These are phyloP conservation scores for Corella eumyota DNA, from an alignment of 23 tunicate species.

Conservation along the genomic window DNA sequence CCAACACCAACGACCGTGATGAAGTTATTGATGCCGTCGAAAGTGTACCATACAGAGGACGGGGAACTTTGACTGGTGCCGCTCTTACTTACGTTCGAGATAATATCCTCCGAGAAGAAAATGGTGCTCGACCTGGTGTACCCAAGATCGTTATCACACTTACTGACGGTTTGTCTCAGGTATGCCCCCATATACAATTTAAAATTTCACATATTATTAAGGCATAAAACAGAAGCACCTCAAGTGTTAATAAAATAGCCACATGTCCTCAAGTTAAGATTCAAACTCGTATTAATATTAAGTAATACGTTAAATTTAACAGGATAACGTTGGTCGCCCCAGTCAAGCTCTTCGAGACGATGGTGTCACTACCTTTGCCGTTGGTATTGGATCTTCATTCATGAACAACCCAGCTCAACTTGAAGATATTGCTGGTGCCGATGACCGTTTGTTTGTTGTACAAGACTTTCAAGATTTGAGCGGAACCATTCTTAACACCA, in stretches of 20 bases:
- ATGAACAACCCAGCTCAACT: constrained; percentile 21
- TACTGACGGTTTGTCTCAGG: constrained; percentile 78
- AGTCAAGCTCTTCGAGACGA: constrained; percentile 28
- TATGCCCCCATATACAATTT: too few relatives aligned
- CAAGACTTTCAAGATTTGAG: constrained; percentile 41
- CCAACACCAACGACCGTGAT: constrained; percentile 9
- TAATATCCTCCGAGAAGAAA: constrained; percentile 14
- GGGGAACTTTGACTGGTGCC: constrained; percentile 74
- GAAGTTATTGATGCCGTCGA: constrained; percentile 65
- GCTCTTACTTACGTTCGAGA: constrained; percentile 64
- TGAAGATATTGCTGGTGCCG: constrained; percentile 29
- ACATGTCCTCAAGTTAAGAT: too few relatives aligned
- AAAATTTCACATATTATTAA: too few relatives aligned
- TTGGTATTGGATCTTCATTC: constrained; percentile 65
- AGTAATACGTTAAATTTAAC: too few relatives aligned
- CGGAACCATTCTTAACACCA: constrained; percentile 15
- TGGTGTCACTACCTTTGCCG: constrained; percentile 67
- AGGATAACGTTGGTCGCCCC: constrained; percentile 71
- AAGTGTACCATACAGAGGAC: constrained; percentile 58
- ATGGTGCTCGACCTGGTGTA: constrained; percentile 59
- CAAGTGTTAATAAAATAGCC: too few relatives aligned
- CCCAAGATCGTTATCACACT: constrained; percentile 65
- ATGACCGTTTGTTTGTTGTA: constrained; percentile 30
- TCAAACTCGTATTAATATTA: too few relatives aligned
- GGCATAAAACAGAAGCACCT: too few relatives aligned